Evolutionary conservation across 2,113 vertebrate species (phyloP), one percentile per base, ranked within the genome.

Genomic region (Zapus hudsonius): DNA sequence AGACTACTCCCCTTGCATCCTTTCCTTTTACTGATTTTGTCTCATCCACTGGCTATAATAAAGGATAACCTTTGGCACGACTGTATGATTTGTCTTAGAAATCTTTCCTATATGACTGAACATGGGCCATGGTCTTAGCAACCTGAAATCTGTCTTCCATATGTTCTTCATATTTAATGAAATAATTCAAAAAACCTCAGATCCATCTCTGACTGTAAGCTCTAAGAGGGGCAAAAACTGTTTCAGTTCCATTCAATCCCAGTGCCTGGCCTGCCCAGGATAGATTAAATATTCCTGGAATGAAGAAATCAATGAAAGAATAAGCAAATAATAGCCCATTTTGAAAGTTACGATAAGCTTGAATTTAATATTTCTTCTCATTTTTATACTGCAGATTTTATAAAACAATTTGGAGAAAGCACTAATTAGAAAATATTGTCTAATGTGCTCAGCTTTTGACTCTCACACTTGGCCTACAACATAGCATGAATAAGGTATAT

Each of bases 341-440:
- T 5, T 64, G 91, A 84, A 89, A 80, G 10, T 20, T 36, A 76
- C 31, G 69, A 67, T 42, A 40, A 74, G 33, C 16, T 44, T 89
- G 79, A 88, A 85, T 0, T 69, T 1, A 52, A 57, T 89, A 86
- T 44, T 76, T 7, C 33, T 74, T 95, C 27, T 84, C 55, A 81
- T 74, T 76, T 95, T 75, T 73, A 81, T 0, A 76, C n/a, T 29
- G 67, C 36, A 78, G 6, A n/a, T 19, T 52, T 36, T 57, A 95
- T n/a, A 87, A 2, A 90, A 22, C 84, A 91, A 81, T 83, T 57
- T 36, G 61, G 15, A 69, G 38, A 74, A 87, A 64, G 20, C 79
- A 22, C 44, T 89, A 90, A 85, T 84, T 89, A 33, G 75, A 92
- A 94, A 93, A 87, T 63, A 91, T 5, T 1, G 74, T 67, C 61